Evolutionary conservation across 2,797 vertebrate genomes (phyloP).

Genomic region (Scolopax bukidnonensis): DNA sequence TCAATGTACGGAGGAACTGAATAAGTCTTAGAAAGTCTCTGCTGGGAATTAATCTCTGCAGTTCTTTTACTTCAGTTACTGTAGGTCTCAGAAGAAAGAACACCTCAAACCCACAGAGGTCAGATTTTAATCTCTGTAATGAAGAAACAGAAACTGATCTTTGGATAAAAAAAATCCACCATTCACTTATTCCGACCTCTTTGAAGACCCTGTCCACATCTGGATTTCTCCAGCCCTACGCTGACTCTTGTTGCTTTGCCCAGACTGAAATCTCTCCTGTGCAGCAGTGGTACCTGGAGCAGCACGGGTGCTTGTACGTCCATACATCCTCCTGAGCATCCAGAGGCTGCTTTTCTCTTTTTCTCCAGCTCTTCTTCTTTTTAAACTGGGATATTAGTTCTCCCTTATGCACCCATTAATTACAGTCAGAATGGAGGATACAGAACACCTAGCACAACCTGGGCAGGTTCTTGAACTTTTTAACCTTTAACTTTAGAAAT

Average conservation of each 20-base stretch:
- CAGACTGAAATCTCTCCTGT: neutral
- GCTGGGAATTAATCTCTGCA: neutral
- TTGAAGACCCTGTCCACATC: neutral
- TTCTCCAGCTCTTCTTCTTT: neutral
- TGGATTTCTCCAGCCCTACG: neutral
- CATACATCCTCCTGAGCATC: neutral
- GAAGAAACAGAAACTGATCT: neutral
- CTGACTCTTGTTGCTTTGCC: neutral
- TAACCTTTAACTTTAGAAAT: neutral
- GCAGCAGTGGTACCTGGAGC: neutral
- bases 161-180: neutral
- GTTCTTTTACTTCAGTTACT: neutral
- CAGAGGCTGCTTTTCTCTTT: neutral
- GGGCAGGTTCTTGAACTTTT: neutral
- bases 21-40: neutral
- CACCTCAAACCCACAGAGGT: neutral
- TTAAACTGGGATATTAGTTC: neutral
- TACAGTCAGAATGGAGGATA: neutral
- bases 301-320: neutral
- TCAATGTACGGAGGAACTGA: neutral
- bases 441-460: neutral
- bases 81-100: neutral
- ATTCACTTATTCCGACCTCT: neutral
- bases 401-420: neutral
- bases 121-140: constrained; percentile 23